Evolutionary conservation across 2,888 invertebrate species (phyloP).

Genomic region (Panopea generosa): DNA sequence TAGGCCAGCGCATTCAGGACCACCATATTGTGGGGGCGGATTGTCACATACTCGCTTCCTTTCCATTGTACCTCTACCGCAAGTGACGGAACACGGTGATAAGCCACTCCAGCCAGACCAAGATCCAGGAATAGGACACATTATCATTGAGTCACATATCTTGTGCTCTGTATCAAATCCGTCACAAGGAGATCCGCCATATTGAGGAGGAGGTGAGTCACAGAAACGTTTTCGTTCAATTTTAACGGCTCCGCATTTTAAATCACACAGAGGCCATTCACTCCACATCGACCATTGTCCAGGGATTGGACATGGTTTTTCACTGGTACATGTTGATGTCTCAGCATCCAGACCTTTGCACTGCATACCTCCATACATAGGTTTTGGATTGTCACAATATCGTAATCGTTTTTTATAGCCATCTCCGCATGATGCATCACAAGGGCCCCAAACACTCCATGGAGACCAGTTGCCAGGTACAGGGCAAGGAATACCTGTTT

Average conservation of each 20-base stretch:
- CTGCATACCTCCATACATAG: slow-evolving; percentile 18
- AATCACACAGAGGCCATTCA: slow-evolving; percentile 22
- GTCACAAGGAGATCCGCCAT: slow-evolving; percentile 29
- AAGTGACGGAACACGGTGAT: slow-evolving; percentile 25
- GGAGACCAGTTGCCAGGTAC: slow-evolving; percentile 38
- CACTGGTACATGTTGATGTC: slow-evolving; percentile 2
- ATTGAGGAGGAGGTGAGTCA: slow-evolving; percentile 28
- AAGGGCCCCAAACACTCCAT: slow-evolving; percentile 29
- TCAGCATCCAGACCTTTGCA: slow-evolving; percentile 29
- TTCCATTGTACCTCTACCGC: slow-evolving; percentile 29
- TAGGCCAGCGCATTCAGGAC: slow-evolving; percentile 43
- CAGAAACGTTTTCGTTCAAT: slow-evolving; percentile 21
- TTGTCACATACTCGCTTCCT: slow-evolving; percentile 27
- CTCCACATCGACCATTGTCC: slow-evolving; percentile 33
- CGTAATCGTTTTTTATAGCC: slow-evolving; percentile 21
- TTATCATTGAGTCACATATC: slow-evolving; percentile 20
- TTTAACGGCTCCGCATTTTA: slow-evolving; percentile 23
- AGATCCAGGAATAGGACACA: slow-evolving; percentile 42
- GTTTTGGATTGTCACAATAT: slow-evolving; percentile 33
- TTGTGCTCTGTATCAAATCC: slow-evolving; percentile 24
- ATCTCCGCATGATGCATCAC: slow-evolving; percentile 27
- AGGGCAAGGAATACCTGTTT: slow-evolving; percentile 31
- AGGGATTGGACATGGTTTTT: slow-evolving; percentile 25
- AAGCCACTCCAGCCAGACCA: slow-evolving; percentile 38
- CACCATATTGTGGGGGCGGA: slow-evolving; percentile 49